Evolutionary conservation across 2,888 invertebrate species (phyloP).

Genomic region (Cancer borealis): DNA sequence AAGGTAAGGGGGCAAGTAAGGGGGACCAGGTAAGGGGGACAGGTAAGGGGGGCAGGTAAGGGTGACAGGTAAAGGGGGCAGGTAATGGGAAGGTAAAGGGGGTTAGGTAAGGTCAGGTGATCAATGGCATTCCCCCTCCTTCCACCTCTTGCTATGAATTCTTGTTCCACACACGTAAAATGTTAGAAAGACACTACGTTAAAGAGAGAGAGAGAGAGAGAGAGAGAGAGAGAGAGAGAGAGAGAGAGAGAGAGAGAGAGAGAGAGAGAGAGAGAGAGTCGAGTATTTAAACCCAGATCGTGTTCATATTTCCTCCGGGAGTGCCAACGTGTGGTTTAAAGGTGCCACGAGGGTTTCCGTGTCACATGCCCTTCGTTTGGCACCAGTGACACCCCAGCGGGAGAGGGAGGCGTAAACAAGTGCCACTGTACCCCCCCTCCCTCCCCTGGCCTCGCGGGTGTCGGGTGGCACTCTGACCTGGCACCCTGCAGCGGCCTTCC

Average conservation of each 20-base stretch:
- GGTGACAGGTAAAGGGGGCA: too few relatives aligned
- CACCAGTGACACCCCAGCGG: not conserved
- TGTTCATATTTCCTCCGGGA: not conserved
- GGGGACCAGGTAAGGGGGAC: too few relatives aligned
- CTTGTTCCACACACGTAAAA: too few relatives aligned
- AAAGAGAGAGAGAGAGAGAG: too few relatives aligned
- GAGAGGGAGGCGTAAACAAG: not conserved
- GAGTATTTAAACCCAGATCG: not conserved
- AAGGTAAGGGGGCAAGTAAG: not conserved
- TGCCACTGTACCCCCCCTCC: not conserved
- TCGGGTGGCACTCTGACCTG: not conserved
- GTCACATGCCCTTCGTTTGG: not conserved
- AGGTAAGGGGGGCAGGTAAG: not conserved
- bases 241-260: too few relatives aligned
- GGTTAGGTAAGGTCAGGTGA: not conserved
- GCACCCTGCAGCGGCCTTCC: not conserved
- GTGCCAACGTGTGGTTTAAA: not conserved
- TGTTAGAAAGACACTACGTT: not conserved
- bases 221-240: too few relatives aligned
- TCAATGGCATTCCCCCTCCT: not conserved
- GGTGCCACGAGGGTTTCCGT: not conserved
- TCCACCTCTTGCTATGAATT: not conserved
- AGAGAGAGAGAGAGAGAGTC: not conserved
- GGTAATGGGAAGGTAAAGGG: too few relatives aligned
- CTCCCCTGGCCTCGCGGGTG: not conserved